Percentiles rank a stretch among this genome's conserved stretches.
These are phyloP conservation scores for Mustela lutreola DNA, from an alignment of 2,113 vertebrate species.

Conservation along the genomic window DNA sequence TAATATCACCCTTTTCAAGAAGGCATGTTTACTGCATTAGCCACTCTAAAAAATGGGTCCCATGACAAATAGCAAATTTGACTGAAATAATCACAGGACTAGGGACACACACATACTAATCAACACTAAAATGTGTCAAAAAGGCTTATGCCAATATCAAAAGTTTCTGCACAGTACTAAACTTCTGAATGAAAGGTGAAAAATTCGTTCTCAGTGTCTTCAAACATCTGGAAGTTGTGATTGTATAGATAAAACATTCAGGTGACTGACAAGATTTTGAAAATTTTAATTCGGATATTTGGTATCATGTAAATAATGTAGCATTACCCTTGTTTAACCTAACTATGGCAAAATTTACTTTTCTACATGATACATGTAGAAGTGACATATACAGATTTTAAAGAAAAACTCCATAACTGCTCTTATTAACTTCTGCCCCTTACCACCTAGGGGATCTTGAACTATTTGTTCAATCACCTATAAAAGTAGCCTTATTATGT, in stretches of 20 bases:
- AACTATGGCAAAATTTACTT: not conserved
- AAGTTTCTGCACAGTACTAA: not conserved
- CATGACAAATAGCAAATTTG: not conserved
- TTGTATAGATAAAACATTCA: not conserved
- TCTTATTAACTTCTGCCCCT: not conserved
- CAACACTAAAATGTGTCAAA: not conserved
- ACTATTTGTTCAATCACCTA: too few relatives aligned
- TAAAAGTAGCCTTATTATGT: too few relatives aligned
- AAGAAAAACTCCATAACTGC: not conserved
- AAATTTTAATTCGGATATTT: conserved; percentile 22
- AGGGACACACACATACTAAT: not conserved
- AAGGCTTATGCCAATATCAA: not conserved
- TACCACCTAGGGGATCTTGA: too few relatives aligned
- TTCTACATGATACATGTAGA: not conserved
- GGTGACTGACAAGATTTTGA: not conserved
- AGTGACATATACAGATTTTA: not conserved
- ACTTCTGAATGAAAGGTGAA: not conserved
- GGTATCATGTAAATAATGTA: not conserved
- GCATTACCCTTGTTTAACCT: not conserved
- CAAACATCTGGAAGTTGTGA: not conserved
- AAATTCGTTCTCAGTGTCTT: conserved; percentile 5
- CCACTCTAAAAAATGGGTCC: not conserved
- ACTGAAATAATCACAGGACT: not conserved
- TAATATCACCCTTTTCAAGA: not conserved
- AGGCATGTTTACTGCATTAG: not conserved